Evolutionary conservation across 2,797 vertebrate species (phyloP), one percentile per base, ranked within the genome.

Genomic region (Enteromius fasciolatus): DNA sequence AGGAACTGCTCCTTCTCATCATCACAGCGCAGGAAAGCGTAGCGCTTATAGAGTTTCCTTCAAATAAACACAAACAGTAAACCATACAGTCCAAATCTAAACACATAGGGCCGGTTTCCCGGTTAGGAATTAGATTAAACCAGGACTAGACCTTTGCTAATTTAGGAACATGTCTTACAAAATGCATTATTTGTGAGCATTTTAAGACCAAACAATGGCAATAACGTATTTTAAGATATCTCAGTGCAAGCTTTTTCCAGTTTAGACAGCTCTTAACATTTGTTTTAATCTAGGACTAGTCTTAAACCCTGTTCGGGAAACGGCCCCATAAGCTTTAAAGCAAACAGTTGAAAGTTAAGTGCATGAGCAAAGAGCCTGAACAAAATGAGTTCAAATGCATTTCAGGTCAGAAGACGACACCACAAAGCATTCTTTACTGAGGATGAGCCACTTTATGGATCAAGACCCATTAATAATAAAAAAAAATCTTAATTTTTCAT

Each of bases 1-100:
- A 99, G 96, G 89, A 99, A 99, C 86, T 99, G 98, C 88, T 99
- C 98, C 90, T 99, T 99, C 93, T 99, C 98, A 14, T 99, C 98
- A 25, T 99, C 98, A 17, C 98, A 99, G 89, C 97, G 96, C 68
- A 99, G 96, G 91, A 99, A 99, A 14, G 98, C 98, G 0, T 99
- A 99, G 31, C 97, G 98, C 89, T 99, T 99, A 91, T 99, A 99
- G 57, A 99, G 93, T 91, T 98, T 99, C 92, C 98, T 99, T 89
- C 81, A 81, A 88, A 81, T 3, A 86, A 92, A 91, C 77, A 85
- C 82, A 78, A 72, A 76, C 61, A 2, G n/a, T 41, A 67, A 52
- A 54, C 31, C 20, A 54, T 12, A 18, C 6, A 23, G 52, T 57
- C 1, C 33, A 57, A 39, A 23, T 57, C 28, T 36, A 39, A 39